A percentile compares a stretch with the other conserved stretches of the same genome.
These are phyloP conservation scores for Poecile montanus DNA, from an alignment of 2,797 vertebrate species.

Conservation along the genomic window DNA sequence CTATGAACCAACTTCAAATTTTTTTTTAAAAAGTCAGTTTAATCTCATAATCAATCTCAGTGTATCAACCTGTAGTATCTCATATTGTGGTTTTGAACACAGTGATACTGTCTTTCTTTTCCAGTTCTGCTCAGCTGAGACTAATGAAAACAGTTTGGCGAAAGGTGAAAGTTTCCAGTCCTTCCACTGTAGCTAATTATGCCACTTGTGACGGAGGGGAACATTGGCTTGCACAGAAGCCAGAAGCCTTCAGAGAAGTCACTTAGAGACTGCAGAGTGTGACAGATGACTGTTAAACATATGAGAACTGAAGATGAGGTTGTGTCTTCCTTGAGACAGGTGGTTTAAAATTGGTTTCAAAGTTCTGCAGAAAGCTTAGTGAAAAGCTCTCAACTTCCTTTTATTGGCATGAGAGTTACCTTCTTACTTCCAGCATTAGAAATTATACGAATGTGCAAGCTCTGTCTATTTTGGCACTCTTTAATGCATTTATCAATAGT, in stretches of 20 bases:
- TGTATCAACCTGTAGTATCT: neutral
- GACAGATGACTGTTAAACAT: neutral
- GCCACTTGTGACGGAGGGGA: neutral
- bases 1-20: neutral
- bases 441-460: neutral
- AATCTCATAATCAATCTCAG: neutral
- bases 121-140: neutral
- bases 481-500: neutral
- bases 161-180: neutral
- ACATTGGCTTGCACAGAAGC: neutral
- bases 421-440: neutral
- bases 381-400: neutral
- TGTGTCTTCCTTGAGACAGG: neutral
- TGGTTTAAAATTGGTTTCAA: neutral
- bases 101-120: neutral
- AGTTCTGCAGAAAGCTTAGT: neutral
- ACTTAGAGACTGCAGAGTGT: neutral
- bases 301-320: neutral
- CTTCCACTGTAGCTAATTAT: neutral
- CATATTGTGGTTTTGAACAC: neutral
- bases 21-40: accelerated
- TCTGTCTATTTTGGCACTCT: neutral
- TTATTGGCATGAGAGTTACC: neutral
- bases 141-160: neutral
- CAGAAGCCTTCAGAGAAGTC: neutral